Conservation (phyloP, 2,888 invertebrate species). For the Octonoba sinensis region DNA sequence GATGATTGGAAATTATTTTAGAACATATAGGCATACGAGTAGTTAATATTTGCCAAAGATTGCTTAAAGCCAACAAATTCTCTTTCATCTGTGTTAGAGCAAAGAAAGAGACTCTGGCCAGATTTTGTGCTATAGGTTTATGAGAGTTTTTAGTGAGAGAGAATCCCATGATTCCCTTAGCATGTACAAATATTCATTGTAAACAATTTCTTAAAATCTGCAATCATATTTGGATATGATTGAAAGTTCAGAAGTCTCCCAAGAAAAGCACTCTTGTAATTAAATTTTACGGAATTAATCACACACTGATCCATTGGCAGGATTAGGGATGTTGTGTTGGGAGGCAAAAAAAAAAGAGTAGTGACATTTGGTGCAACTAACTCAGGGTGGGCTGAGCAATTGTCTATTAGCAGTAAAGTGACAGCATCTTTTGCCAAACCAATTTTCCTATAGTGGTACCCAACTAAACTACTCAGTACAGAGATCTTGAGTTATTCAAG, state of each 20-base stretch:
- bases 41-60: constrained; percentile 5
- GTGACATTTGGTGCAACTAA: neutral
- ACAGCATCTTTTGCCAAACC: neutral
- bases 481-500: neutral
- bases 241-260: neutral
- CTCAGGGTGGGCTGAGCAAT: neutral
- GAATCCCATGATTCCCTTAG: neutral
- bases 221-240: neutral
- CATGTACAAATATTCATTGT: neutral
- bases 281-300: neutral
- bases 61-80: neutral
- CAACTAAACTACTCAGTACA: neutral
- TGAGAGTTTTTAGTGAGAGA: neutral
- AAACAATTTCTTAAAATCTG: neutral
- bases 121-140: neutral
- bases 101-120: constrained; percentile 3
- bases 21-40: no score
- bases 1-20: no score
- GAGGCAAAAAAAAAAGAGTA: neutral
- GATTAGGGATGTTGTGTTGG: neutral
- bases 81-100: neutral
- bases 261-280: constrained; percentile 9
- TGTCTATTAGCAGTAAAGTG: neutral
- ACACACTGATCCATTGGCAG: constrained; percentile 4
- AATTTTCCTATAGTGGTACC: neutral